Conservation (phyloP, 2,888 invertebrate genomes). For the Eupithecia centaureata region DNA sequence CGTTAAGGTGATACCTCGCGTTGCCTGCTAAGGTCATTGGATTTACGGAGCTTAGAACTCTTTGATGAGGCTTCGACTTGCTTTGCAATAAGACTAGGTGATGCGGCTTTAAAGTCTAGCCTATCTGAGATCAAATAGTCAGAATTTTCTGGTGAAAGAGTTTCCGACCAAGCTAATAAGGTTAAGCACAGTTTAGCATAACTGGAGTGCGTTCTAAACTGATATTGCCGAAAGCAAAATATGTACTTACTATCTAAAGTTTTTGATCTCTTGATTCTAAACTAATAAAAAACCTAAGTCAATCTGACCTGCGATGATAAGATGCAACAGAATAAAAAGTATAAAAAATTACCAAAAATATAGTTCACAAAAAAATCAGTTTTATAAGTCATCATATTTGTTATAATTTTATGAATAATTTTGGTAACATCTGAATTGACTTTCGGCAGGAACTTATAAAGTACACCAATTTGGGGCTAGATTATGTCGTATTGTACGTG, state of each 20-base stretch:
- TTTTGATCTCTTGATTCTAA: not conserved
- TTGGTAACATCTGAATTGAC: too few relatives aligned
- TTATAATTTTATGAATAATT: too few relatives aligned
- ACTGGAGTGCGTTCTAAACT: not conserved
- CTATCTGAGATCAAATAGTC: not conserved
- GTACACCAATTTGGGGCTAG: not conserved
- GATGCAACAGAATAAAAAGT: too few relatives aligned
- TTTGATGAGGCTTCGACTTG: not conserved
- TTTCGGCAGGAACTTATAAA: too few relatives aligned
- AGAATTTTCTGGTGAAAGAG: not conserved
- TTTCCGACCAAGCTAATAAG: not conserved
- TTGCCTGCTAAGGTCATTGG: conserved; percentile 23
- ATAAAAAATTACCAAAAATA: too few relatives aligned
- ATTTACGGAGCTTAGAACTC: conserved; percentile 37
- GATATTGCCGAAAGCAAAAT: not conserved
- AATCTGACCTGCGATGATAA: too few relatives aligned
- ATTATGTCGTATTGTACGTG: too few relatives aligned
- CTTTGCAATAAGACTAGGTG: not conserved
- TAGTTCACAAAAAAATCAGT: too few relatives aligned
- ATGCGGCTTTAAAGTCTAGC: not conserved
- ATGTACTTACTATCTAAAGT: not conserved
- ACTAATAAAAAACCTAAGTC: too few relatives aligned
- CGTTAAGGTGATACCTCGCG: conserved; percentile 19
- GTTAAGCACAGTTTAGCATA: not conserved
- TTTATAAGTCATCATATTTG: too few relatives aligned